Conservation (phyloP, 2,113 vertebrate species). For the Burhinus oedicnemus region DNA sequence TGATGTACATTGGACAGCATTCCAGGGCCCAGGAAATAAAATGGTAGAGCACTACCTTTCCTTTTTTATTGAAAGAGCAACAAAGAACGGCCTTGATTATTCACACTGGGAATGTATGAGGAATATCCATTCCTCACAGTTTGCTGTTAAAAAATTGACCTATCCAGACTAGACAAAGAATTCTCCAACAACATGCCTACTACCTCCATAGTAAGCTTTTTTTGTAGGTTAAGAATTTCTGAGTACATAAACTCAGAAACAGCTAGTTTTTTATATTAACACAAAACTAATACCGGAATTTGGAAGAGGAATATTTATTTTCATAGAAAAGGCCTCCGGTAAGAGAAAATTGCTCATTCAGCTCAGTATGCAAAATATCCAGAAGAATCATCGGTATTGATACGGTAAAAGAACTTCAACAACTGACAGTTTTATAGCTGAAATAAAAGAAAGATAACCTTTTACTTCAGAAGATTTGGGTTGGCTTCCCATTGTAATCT, state of each 20-base stretch:
- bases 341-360: not conserved
- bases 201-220: not conserved
- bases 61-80: not conserved
- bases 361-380: not conserved
- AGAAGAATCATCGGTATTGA: not conserved
- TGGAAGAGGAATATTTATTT: not conserved
- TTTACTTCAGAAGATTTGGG: not conserved
- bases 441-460: not conserved
- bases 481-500: not conserved
- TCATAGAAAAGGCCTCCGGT: not conserved
- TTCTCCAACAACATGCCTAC: not conserved
- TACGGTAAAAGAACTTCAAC: not conserved
- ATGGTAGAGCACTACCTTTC: not conserved
- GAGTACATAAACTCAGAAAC: not conserved
- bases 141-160: not conserved
- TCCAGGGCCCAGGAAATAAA: not conserved
- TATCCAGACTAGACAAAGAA: not conserved
- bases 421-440: not conserved
- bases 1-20: not conserved
- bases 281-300: not conserved
- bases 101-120: not conserved
- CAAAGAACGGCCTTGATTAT: not conserved
- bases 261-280: not conserved
- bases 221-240: not conserved
- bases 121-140: not conserved